phyloP scores from a whole-genome alignment of 2,113 vertebrate genomes.

The Nothobranchius furzeri region DNA sequence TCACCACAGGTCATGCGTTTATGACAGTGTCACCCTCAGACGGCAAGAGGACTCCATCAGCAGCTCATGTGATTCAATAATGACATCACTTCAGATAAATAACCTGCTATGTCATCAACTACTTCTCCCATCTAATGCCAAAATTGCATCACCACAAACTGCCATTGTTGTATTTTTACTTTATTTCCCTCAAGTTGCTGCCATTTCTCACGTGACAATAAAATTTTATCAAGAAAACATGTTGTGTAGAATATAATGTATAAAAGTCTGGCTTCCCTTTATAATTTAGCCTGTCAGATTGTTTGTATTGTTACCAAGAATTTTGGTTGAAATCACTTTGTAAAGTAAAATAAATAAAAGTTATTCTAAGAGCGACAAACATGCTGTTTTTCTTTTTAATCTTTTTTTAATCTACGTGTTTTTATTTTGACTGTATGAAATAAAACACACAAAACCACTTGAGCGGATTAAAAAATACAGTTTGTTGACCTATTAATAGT shows the following conservation, averaged over 20 bases:
- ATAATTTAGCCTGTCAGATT: constrained; percentile 48
- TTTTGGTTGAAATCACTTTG: constrained; percentile 66
- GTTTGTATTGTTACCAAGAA: constrained; percentile 68
- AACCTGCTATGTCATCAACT: constrained; percentile 32
- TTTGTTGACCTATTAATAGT: constrained; percentile 60
- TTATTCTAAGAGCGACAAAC: constrained; percentile 67
- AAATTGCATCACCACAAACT: constrained; percentile 30
- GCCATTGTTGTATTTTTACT: constrained; percentile 41
- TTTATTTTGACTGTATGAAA: not conserved
- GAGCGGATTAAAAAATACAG: not conserved
- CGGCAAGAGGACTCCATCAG: constrained; percentile 34
- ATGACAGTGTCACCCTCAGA: constrained; percentile 46
- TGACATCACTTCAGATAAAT: constrained; percentile 45
- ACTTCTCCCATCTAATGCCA: constrained; percentile 29
- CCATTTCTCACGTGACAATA: constrained; percentile 37
- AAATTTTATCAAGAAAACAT: constrained; percentile 24
- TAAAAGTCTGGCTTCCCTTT: constrained; percentile 33
- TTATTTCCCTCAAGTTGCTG: constrained; percentile 30
- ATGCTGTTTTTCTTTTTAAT: not conserved
- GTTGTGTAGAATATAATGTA: constrained; percentile 33
- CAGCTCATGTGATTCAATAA: constrained; percentile 20
- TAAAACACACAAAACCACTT: not conserved
- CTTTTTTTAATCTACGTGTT: not conserved
- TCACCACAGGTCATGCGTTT: constrained; percentile 48
- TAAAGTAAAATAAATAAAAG: constrained; percentile 75